phyloP scores from a whole-genome alignment of 1,140 invertebrate species.

The Brachionus paranguensis region DNA sequence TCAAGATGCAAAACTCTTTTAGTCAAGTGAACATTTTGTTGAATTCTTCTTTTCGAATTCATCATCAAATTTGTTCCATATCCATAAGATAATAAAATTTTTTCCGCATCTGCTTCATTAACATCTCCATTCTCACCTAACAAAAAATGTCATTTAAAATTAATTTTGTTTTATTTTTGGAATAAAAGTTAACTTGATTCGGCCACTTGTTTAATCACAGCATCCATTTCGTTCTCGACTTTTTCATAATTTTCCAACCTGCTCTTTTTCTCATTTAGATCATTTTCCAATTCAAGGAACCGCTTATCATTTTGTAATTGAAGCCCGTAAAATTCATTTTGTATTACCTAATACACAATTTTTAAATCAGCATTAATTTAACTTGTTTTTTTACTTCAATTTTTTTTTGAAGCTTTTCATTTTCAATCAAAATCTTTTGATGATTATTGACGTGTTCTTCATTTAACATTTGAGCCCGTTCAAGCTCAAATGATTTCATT shows the following conservation, averaged over 20 bases:
- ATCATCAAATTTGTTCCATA: slow-evolving; percentile 55
- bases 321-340: slow-evolving; percentile 53
- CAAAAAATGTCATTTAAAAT: too few species aligned
- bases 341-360: slow-evolving; percentile 44
- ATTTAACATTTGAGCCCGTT: slow-evolving; percentile 50
- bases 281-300: slow-evolving; percentile 48
- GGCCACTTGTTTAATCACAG: slow-evolving; percentile 55
- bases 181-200: slow-evolving; percentile 42
- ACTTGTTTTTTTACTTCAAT: slow-evolving; percentile 43
- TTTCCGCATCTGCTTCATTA: slow-evolving; percentile 52
- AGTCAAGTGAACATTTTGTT: slow-evolving; percentile 54
- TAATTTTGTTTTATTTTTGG: neutral
- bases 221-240: slow-evolving; percentile 54
- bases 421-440: slow-evolving; percentile 49
- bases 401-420: slow-evolving; percentile 55
- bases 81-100: slow-evolving; percentile 54
- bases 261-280: slow-evolving; percentile 46
- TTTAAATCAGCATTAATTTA: slow-evolving; percentile 16
- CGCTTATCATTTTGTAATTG: slow-evolving; percentile 47
- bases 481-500: slow-evolving; percentile 52
- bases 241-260: slow-evolving; percentile 52
- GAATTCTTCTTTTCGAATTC: slow-evolving; percentile 52
- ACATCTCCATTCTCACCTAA: slow-evolving; percentile 42
- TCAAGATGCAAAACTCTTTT: slow-evolving; percentile 52
- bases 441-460: slow-evolving; percentile 52